Evolutionary conservation across 2,797 vertebrate species (phyloP).

Genomic region (Leptoclinus maculatus): DNA sequence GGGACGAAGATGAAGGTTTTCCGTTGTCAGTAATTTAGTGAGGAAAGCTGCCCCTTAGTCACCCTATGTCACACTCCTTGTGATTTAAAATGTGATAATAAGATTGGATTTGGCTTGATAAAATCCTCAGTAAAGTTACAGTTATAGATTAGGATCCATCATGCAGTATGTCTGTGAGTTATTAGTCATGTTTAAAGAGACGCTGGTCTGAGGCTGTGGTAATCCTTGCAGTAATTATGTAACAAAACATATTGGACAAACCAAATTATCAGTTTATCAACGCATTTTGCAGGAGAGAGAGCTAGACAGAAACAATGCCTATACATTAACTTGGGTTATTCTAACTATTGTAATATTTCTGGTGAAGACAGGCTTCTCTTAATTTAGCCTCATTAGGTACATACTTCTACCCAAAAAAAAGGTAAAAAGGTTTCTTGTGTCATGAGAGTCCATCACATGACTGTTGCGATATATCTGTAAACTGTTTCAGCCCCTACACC

Average conservation of each 20-base stretch:
- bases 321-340: not conserved
- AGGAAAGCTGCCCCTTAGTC: constrained; percentile 20
- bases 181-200: constrained; percentile 3
- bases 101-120: not conserved
- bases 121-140: constrained; percentile 10
- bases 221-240: not conserved
- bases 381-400: not conserved
- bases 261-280: not conserved
- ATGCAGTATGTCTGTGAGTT: not conserved
- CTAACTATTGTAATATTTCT: not conserved
- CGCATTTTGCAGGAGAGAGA: not conserved
- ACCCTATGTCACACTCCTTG: not conserved
- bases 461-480: not conserved
- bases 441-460: not conserved
- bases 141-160: constrained; percentile 4
- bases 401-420: not conserved
- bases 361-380: not conserved
- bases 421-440: not conserved
- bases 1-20: constrained; percentile 10
- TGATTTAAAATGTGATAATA: constrained; percentile 1
- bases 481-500: not conserved
- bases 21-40: constrained; percentile 48
- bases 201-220: not conserved
- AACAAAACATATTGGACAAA: not conserved
- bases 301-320: not conserved